Base-by-base conservation (phyloP, 2,113 vertebrate genomes). In the Pachycephala philippinensis region DNA sequence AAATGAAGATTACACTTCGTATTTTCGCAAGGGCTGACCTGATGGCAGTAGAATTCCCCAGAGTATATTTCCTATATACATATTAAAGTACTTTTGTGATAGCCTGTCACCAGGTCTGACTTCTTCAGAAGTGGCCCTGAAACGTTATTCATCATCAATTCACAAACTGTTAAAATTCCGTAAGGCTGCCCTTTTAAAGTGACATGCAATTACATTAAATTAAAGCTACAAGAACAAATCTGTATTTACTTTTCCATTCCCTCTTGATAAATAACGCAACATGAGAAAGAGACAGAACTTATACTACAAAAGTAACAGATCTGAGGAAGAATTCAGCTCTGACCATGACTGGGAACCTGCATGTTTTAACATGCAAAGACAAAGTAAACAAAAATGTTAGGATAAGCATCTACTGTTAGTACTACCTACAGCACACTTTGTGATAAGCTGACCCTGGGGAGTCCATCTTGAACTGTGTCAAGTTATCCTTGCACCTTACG, bases 91-190 rank as follows among this genome's bases (percentile, higher is more conserved):
- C 7, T 18, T 81, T 90, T 88, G 45, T 31, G 52, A 40, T 3
- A 86, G 76, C 79, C 68, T 93, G 44, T 35, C 59, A 84, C 20
- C 64, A 57, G 18, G 24, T 74, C 54, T 77, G 59, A 64, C 24
- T 61, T 87, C 40, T 47, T 47, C 39, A 84, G 52, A 54, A 87
- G 22, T 10, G 39, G 27, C 26, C 35, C 56, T 80, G 59, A 70
- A 76, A 74, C 40, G 35, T 42, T 81, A 90, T 50, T 92, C 86
- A 52, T 30, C 77, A 35, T 5, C 68, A 59, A 70, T 47, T 47
- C 44, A 83, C 40, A 94, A 50, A 45, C 37, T 65, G 60, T 37
- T 87, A 56, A 70, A 90, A 86, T 70, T 90, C 31, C 61, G 40
- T 10, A 80, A 60, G 42, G 39, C 42, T 92, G 59, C 11, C 52